These are phyloP conservation scores for Epinotia bilunana DNA, from an alignment of 2,888 invertebrate species.

Conservation along the genomic window DNA sequence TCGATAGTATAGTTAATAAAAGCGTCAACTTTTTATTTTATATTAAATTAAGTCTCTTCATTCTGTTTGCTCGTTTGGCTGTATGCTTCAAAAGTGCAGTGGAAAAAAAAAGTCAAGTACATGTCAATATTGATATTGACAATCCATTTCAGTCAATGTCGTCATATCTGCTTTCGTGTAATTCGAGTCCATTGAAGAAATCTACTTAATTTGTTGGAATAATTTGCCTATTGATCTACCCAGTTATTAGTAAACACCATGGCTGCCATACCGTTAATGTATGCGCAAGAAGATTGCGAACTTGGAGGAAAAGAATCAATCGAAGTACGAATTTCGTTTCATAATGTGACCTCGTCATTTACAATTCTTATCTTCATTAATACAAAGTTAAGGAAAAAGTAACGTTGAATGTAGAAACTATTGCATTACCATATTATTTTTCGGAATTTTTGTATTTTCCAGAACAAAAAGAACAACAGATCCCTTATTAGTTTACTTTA, in stretches of 20 bases:
- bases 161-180: constrained; percentile 4
- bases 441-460: background rate
- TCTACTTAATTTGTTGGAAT: background rate
- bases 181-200: background rate
- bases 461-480: background rate
- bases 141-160: background rate
- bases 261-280: constrained; percentile 85
- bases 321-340: constrained; percentile 62
- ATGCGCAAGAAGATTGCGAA: constrained; percentile 87
- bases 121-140: constrained; percentile 4
- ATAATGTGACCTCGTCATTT: constrained; percentile 31
- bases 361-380: background rate
- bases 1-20: no score
- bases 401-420: background rate
- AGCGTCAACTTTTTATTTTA: no score
- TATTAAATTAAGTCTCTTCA: no score
- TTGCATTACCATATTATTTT: background rate
- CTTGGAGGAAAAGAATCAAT: constrained; percentile 86
- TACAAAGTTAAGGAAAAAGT: background rate
- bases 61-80: background rate
- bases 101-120: background rate
- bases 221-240: background rate
- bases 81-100: background rate
- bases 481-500: background rate
- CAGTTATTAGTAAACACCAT: constrained; percentile 53